A percentile compares a stretch with the other conserved stretches of the same genome.
phyloP scores from a whole-genome alignment of 2,113 vertebrate genomes.

The Passer montanus region DNA sequence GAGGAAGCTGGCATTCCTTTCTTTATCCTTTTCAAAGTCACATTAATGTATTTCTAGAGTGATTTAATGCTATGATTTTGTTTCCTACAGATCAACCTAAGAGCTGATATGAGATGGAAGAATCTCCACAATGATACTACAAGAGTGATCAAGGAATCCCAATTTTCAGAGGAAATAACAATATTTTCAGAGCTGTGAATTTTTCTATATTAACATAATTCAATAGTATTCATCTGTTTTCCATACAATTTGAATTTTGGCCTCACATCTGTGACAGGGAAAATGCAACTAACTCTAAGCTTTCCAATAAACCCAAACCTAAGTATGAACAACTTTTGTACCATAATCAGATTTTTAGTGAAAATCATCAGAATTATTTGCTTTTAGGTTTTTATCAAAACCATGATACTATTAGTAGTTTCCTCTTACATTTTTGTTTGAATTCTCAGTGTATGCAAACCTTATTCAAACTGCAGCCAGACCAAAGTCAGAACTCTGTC shows the following conservation, averaged over 20 bases:
- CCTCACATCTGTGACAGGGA: neutral
- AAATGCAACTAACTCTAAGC: neutral
- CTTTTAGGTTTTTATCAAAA: neutral
- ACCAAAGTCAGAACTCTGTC: neutral
- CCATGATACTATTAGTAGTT: neutral
- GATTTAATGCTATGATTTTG: neutral
- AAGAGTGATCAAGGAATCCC: rapidly evolving
- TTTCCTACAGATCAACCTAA: neutral
- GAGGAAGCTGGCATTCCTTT: neutral
- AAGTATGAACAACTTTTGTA: neutral
- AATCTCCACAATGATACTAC: neutral
- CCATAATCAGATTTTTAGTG: neutral
- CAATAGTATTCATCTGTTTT: neutral
- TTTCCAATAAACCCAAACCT: neutral
- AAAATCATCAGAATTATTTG: neutral
- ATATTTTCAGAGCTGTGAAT: neutral
- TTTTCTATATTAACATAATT: neutral
- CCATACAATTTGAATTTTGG: neutral
- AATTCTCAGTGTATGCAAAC: neutral
- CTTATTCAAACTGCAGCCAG: constrained; percentile 12
- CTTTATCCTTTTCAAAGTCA: neutral
- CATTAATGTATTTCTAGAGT: neutral
- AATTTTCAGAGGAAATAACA: neutral
- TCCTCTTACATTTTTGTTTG: neutral
- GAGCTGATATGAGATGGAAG: neutral